A percentile compares a stretch with the other conserved stretches of the same genome.
phyloP scores from a whole-genome alignment of 2,113 vertebrate species.

The Pterocles orientalis region DNA sequence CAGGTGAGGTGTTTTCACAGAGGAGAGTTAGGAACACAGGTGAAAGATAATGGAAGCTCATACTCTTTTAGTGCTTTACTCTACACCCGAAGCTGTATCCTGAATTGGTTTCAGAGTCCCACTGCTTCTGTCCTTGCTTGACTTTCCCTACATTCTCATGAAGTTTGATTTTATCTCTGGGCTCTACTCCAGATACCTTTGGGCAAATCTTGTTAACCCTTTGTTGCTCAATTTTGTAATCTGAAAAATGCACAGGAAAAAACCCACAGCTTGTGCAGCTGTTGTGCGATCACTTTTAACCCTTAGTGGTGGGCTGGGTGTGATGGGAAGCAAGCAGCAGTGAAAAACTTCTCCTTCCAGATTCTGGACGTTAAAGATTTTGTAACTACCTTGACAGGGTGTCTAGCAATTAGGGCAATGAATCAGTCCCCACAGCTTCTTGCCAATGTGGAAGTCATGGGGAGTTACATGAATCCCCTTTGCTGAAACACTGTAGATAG shows the following conservation, averaged over 20 bases:
- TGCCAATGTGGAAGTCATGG: not conserved
- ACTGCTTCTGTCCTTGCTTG: not conserved
- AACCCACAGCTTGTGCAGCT: not conserved
- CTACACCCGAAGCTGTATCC: not conserved
- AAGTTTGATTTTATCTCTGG: not conserved
- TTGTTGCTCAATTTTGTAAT: not conserved
- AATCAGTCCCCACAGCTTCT: not conserved
- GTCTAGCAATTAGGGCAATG: not conserved
- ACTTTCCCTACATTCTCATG: not conserved
- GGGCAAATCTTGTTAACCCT: not conserved
- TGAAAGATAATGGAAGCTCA: not conserved
- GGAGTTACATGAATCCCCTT: not conserved
- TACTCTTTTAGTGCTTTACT: not conserved
- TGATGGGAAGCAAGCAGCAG: not conserved
- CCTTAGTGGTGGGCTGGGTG: not conserved
- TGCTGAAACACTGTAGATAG: not conserved
- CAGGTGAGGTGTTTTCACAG: not conserved
- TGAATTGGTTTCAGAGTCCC: not conserved
- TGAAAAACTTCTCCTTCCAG: not conserved
- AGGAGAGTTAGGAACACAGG: not conserved
- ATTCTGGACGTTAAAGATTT: not conserved
- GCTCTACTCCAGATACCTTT: not conserved
- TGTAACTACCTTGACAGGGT: rapidly evolving
- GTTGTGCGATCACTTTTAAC: not conserved
- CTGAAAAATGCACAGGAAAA: not conserved